These are phyloP conservation scores for Homarus gammarus DNA, from an alignment of 2,888 invertebrate species.

Conservation along the genomic window DNA sequence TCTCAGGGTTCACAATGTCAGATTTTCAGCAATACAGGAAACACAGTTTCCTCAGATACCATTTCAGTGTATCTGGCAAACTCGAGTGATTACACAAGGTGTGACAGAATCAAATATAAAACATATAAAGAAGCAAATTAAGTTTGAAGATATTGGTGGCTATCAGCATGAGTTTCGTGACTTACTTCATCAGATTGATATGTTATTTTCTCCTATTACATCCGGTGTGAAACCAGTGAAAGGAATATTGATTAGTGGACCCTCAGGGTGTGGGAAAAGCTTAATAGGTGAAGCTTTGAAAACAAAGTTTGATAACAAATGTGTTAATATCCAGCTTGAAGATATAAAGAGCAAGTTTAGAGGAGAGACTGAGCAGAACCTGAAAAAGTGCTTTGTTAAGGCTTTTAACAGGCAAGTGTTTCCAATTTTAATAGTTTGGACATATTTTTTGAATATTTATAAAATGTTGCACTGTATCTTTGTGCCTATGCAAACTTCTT, in stretches of 20 bases:
- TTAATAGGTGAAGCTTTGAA: slow-evolving; percentile 56
- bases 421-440: too few relatives aligned
- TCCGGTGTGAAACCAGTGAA: slow-evolving; percentile 23
- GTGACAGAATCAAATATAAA: not conserved
- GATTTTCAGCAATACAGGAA: slow-evolving; percentile 14
- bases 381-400: slow-evolving; percentile 43
- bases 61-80: slow-evolving; percentile 46
- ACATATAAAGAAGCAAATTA: not conserved
- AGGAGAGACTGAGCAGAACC: slow-evolving; percentile 58
- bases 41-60: not conserved
- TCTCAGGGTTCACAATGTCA: slow-evolving; percentile 36
- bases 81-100: slow-evolving; percentile 17
- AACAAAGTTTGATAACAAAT: slow-evolving; percentile 45
- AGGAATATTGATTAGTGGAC: slow-evolving; percentile 68
- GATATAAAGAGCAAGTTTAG: slow-evolving; percentile 59
- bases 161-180: slow-evolving; percentile 42
- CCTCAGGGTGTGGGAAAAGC: slow-evolving; percentile 63
- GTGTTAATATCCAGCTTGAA: slow-evolving; percentile 24
- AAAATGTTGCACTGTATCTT: too few relatives aligned
- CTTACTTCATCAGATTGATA: slow-evolving; percentile 45
- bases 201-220: slow-evolving; percentile 33
- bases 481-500: too few relatives aligned
- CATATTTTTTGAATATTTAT: too few relatives aligned
- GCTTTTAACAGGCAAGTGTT: slow-evolving; percentile 53
- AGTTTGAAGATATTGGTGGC: slow-evolving; percentile 56